These are phyloP conservation scores for Bilobella aurantiaca DNA, from an alignment of 1,140 invertebrate species.

Conservation along the genomic window DNA sequence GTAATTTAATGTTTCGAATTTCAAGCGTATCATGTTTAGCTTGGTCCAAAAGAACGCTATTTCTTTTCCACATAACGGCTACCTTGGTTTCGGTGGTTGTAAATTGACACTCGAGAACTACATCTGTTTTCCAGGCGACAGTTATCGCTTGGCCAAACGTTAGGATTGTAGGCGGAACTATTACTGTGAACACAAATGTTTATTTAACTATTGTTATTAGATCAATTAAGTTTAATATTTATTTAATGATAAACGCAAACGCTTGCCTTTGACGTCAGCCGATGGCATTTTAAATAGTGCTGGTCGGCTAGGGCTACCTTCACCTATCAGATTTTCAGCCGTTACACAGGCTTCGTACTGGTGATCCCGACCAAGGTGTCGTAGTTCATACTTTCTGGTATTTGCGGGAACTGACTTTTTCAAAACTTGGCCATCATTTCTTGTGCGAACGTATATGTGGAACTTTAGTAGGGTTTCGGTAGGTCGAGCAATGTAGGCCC, in stretches of 20 bases:
- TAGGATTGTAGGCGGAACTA: neutral
- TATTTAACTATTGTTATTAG: neutral
- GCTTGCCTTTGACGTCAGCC: neutral
- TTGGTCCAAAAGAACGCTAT: neutral
- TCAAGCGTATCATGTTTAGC: neutral
- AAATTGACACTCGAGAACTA: neutral
- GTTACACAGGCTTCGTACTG: neutral
- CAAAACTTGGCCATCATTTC: neutral
- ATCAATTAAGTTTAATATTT: no score
- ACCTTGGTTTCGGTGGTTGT: neutral
- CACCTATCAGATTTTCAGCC: neutral
- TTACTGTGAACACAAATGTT: neutral
- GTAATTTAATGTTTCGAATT: neutral
- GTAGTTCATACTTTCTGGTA: neutral
- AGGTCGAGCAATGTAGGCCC: neutral
- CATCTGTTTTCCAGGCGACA: neutral
- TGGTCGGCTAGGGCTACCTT: neutral
- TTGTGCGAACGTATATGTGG: neutral
- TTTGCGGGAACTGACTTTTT: neutral
- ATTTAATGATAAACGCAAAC: neutral
- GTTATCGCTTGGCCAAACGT: neutral
- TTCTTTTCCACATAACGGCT: neutral
- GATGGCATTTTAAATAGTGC: neutral
- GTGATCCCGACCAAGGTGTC: neutral
- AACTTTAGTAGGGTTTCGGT: neutral